Percentiles rank a stretch among this genome's conserved stretches.
Conservation (phyloP, 2,113 vertebrate genomes). For the human (Homo sapiens) region GRCh38 chr14:47448501-47449000, state of each 20-base stretch:
- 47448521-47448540: background rate
- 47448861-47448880: background rate
- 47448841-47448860: background rate
- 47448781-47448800: background rate
- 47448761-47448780: background rate
- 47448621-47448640: too few species aligned
- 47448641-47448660: background rate
- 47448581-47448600: too few species aligned
- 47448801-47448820: background rate
- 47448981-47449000: background rate
- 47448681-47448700: background rate
- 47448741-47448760: fast-evolving
- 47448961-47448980: background rate
- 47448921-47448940: background rate
- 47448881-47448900: background rate
- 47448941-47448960: background rate
- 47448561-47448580: fast-evolving
- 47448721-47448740: background rate
- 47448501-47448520: background rate
- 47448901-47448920: background rate
- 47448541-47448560: background rate
- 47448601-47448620: background rate
- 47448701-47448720: background rate
- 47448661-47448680: background rate
- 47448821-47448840: too few species aligned